phyloP scores from a whole-genome alignment of 2,113 vertebrate species.

The Peromyscus polionotus region DNA sequence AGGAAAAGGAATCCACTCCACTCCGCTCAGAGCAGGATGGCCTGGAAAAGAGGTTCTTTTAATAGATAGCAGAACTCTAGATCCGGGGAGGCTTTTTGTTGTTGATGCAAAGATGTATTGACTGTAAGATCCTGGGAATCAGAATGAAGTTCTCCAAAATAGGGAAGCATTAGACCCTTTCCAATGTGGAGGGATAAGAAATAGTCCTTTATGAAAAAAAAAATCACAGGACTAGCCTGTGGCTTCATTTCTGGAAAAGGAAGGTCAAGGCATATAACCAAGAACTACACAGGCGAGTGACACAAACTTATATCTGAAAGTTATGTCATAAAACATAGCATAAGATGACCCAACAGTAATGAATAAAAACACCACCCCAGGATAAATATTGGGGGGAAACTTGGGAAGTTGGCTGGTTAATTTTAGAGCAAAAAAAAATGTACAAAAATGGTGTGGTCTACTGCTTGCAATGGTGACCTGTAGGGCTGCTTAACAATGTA shows the following conservation, averaged over 20 bases:
- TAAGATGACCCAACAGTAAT: conserved; percentile 8
- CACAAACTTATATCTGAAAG: neutral
- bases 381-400: neutral
- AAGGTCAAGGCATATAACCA: neutral
- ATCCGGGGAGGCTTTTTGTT: neutral
- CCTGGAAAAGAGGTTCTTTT: neutral
- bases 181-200: neutral
- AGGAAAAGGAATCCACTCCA: neutral
- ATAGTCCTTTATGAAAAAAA: neutral
- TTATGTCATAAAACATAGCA: neutral
- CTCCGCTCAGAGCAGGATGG: neutral
- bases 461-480: neutral
- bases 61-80: neutral
- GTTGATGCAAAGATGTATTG: neutral
- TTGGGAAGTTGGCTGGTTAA: conserved; percentile 24
- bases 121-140: neutral
- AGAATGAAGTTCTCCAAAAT: neutral
- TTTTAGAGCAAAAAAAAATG: conserved; percentile 24
- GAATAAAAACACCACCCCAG: neutral
- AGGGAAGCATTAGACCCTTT: neutral
- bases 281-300: neutral
- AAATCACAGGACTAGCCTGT: neutral
- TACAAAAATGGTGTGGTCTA: neutral
- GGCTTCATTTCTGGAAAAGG: neutral
- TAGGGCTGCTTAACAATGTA: neutral